phyloP scores from a whole-genome alignment of 2,113 vertebrate genomes.

The Erpornis zantholeuca region DNA sequence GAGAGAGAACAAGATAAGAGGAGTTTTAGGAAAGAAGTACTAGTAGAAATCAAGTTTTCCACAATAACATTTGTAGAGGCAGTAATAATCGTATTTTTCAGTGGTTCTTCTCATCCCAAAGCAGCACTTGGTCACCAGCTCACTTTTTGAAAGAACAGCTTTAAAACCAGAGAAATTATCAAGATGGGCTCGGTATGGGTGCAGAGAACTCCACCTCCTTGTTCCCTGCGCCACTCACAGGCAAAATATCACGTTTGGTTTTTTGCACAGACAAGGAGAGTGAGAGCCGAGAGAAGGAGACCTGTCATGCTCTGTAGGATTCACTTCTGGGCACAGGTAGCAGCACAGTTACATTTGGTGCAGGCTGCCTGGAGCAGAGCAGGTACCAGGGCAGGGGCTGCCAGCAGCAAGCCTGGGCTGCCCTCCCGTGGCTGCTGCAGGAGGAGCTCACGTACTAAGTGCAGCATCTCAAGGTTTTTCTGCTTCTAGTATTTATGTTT shows the following conservation, averaged over 20 bases:
- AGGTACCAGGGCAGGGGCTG: accelerated
- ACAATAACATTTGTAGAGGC: background rate
- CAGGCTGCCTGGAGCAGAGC: accelerated
- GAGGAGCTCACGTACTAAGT: accelerated
- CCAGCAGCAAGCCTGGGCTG: conserved; percentile 27
- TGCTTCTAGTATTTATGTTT: background rate
- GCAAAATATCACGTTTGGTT: accelerated
- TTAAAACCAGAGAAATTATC: background rate
- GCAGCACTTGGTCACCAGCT: background rate
- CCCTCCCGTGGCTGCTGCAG: conserved; percentile 40
- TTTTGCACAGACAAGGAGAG: background rate
- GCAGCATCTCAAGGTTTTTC: background rate
- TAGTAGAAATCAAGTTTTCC: background rate
- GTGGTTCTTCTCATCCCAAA: background rate
- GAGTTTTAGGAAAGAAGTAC: background rate
- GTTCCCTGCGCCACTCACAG: background rate
- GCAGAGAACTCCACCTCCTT: background rate
- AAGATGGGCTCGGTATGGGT: background rate
- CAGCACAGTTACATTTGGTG: background rate
- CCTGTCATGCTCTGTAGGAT: background rate
- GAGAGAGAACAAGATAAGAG: background rate
- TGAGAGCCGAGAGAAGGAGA: background rate
- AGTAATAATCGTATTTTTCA: background rate
- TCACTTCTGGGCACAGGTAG: background rate
- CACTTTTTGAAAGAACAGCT: background rate